Evolutionary conservation across 2,888 invertebrate genomes (phyloP).

Genomic region (Toxonevra muliebris): DNA sequence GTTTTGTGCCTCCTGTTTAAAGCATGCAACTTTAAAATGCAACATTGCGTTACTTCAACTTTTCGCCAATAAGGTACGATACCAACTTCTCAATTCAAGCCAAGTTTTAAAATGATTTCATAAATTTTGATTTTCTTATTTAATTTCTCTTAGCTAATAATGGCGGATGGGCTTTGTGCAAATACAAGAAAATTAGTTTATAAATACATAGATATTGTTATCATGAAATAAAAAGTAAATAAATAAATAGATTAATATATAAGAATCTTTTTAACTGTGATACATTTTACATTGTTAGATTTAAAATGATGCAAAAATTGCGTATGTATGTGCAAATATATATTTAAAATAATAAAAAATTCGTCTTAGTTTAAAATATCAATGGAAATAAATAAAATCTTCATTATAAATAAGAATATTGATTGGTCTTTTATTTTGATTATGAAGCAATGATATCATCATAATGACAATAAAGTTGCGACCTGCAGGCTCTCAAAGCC

Average conservation of each 20-base stretch:
- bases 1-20: slow-evolving; percentile 81
- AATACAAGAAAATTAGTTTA: too few species aligned
- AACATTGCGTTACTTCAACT: neutral
- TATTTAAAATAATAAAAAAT: neutral
- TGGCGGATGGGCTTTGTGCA: too few species aligned
- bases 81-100: slow-evolving; percentile 23
- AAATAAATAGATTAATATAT: neutral
- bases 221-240: neutral
- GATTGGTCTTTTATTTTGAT: neutral
- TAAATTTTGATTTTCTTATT: too few species aligned
- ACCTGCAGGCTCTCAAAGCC: too few species aligned
- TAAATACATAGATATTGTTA: neutral
- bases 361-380: neutral
- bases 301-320: neutral
- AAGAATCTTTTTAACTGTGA: slow-evolving; percentile 6
- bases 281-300: slow-evolving; percentile 7
- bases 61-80: neutral
- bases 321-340: slow-evolving; percentile 35
- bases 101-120: too few species aligned
- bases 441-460: too few species aligned
- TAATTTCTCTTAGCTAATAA: too few species aligned
- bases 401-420: neutral
- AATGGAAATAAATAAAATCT: slow-evolving; percentile 6
- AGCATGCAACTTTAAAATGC: slow-evolving; percentile 30
- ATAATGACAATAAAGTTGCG: too few species aligned